Conservation (phyloP, 2,113 vertebrate species). For the Origma solitaria region DNA sequence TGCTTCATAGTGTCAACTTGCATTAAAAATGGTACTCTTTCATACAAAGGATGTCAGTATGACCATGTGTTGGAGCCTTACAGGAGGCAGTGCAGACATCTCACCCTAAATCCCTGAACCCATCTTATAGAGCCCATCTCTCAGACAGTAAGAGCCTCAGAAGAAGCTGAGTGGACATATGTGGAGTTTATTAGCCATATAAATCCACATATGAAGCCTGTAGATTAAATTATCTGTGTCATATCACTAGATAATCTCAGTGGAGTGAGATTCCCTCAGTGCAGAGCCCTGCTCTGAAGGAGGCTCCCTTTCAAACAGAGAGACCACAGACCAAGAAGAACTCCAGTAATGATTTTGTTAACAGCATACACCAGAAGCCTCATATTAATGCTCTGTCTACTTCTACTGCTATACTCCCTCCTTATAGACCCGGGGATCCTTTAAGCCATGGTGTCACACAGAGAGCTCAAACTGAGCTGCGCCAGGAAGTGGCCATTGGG, state of each 20-base stretch:
- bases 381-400: background rate
- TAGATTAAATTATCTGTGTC: background rate
- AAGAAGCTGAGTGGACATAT: background rate
- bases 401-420: background rate
- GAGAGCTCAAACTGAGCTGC: background rate
- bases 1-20: background rate
- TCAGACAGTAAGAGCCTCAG: background rate
- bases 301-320: background rate
- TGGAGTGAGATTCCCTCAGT: background rate
- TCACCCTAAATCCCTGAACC: background rate
- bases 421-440: background rate
- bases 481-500: background rate
- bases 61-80: background rate
- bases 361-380: background rate
- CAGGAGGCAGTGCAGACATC: background rate
- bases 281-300: background rate
- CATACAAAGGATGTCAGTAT: background rate
- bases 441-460: background rate
- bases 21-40: background rate
- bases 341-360: background rate
- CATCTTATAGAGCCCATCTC: background rate
- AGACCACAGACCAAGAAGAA: background rate
- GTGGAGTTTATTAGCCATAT: background rate
- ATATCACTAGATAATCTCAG: background rate
- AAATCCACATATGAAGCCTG: background rate